phyloP scores from a whole-genome alignment of 1,140 invertebrate species.

The Lutraria rhynchaena region DNA sequence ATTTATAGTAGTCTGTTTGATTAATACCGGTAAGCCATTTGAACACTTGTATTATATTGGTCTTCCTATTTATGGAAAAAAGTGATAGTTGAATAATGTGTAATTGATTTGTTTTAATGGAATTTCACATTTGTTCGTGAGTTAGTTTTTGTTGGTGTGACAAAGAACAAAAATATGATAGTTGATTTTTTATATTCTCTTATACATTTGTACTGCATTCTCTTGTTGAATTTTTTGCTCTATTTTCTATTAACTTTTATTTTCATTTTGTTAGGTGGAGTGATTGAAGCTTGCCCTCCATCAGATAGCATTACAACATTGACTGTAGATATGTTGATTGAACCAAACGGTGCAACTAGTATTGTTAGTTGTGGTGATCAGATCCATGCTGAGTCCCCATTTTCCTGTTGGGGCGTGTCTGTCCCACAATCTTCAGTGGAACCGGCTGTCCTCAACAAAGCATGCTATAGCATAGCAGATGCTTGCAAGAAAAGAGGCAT shows the following conservation, averaged over 20 bases:
- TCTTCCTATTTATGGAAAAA: too few relatives aligned
- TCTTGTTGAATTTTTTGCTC: not conserved
- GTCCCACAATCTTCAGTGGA: constrained; percentile 81
- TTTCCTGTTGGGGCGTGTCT: constrained; percentile 81
- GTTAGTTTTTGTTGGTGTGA: too few relatives aligned
- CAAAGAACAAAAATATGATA: too few relatives aligned
- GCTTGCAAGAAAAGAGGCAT: constrained; percentile 80
- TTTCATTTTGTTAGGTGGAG: constrained; percentile 75
- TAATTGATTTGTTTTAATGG: too few relatives aligned
- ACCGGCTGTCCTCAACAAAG: constrained; percentile 75
- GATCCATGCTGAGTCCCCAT: constrained; percentile 80
- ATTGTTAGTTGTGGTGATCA: constrained; percentile 80
- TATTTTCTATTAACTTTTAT: not conserved
- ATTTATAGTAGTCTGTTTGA: too few relatives aligned
- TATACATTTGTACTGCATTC: too few relatives aligned
- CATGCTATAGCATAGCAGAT: constrained; percentile 77
- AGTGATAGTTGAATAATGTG: too few relatives aligned
- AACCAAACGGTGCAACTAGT: constrained; percentile 76
- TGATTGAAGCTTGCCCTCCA: constrained; percentile 82
- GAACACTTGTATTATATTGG: too few relatives aligned
- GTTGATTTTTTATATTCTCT: too few relatives aligned
- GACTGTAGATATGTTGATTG: constrained; percentile 80
- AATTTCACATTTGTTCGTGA: too few relatives aligned
- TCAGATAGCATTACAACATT: constrained; percentile 80
- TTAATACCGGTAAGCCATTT: too few relatives aligned